Percentiles rank a stretch among this genome's conserved stretches.
Evolutionary conservation across 2,113 vertebrate genomes (phyloP).

Genomic region (Sphyrna mokarran): DNA sequence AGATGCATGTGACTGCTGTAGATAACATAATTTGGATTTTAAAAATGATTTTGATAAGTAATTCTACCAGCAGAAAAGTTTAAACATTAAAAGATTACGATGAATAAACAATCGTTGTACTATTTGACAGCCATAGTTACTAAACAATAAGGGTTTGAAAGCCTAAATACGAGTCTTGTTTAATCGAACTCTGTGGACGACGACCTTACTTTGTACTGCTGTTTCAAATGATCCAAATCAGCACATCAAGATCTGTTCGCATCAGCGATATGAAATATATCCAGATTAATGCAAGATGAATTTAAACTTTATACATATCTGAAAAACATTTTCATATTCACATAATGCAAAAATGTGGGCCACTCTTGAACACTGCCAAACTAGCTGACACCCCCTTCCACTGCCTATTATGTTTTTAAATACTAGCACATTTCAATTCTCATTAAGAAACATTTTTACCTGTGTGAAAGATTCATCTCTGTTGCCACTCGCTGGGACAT

Average conservation of each 20-base stretch:
- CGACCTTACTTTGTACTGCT: neutral
- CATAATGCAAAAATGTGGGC: neutral
- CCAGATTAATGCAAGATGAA: neutral
- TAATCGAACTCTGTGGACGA: neutral
- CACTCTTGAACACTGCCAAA: neutral
- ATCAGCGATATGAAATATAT: neutral
- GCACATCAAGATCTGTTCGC: neutral
- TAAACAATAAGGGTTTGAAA: neutral
- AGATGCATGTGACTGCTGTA: neutral
- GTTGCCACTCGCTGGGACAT: conserved; percentile 88
- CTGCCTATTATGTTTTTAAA: neutral
- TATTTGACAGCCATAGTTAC: neutral
- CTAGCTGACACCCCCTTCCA: neutral
- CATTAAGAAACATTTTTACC: conserved; percentile 55
- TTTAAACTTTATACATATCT: neutral
- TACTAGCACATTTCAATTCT: neutral
- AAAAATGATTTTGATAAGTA: neutral
- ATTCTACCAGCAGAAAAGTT: neutral
- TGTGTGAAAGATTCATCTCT: conserved; percentile 85
- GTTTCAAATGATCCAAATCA: neutral
- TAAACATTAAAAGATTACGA: neutral
- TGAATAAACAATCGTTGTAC: neutral
- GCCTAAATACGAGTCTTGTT: neutral
- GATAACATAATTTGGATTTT: neutral
- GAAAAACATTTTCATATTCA: neutral